A percentile compares a stretch with the other conserved stretches of the same genome.
phyloP scores from a whole-genome alignment of 2,888 invertebrate genomes.

The Octonoba sinensis region DNA sequence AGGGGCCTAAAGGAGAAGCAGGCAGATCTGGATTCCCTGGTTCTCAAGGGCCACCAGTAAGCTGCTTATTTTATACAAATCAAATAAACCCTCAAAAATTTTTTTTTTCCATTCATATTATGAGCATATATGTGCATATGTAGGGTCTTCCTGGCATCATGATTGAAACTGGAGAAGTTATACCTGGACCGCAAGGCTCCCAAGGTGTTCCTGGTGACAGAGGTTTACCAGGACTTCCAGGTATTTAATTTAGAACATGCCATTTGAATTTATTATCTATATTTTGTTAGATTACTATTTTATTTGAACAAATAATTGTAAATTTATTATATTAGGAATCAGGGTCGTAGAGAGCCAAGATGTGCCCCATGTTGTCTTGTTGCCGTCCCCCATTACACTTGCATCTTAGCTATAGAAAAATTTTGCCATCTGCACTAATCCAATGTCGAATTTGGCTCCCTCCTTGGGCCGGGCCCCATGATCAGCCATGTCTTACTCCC shows the following conservation, averaged over 20 bases:
- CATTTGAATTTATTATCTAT: too few species aligned
- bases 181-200: constrained; percentile 75
- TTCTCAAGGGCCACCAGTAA: constrained; percentile 54
- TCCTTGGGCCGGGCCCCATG: too few species aligned
- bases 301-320: too few species aligned
- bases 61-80: constrained; percentile 4
- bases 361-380: too few species aligned
- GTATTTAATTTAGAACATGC: constrained; percentile 13
- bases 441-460: too few species aligned
- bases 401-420: too few species aligned
- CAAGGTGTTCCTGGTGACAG: constrained; percentile 70
- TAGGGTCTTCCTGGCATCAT: constrained; percentile 65
- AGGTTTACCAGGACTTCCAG: constrained; percentile 54
- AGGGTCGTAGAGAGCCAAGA: too few species aligned
- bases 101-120: background rate
- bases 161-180: constrained; percentile 71
- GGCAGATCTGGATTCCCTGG: constrained; percentile 51
- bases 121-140: background rate
- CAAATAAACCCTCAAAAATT: background rate
- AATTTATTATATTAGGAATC: too few species aligned
- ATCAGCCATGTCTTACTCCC: too few species aligned
- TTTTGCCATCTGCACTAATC: too few species aligned
- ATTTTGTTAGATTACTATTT: too few species aligned
- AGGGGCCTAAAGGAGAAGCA: constrained; percentile 59
- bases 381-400: too few species aligned